Conservation (phyloP, 2,797 vertebrate genomes). For the Holocentrus rufus region DNA sequence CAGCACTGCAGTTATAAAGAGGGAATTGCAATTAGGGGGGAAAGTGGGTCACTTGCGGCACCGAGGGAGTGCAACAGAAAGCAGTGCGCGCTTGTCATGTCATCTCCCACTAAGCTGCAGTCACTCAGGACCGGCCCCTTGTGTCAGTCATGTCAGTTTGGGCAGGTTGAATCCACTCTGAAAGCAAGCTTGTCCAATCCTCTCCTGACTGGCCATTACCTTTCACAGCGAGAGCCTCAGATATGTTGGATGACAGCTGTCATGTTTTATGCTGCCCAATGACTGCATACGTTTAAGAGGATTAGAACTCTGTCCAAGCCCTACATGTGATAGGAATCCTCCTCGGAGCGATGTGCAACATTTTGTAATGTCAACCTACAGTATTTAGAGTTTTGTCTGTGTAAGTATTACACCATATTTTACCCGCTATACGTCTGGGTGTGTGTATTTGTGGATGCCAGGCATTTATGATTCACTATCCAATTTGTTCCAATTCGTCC, state of each 20-base stretch:
- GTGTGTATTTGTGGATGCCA: not conserved
- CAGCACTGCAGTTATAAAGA: conserved; percentile 57
- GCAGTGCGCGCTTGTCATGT: conserved; percentile 66
- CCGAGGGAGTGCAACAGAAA: conserved; percentile 59
- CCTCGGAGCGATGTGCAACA: not conserved
- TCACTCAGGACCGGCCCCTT: conserved; percentile 50
- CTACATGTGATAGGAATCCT: conserved; percentile 26
- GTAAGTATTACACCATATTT: not conserved
- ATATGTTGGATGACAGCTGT: conserved; percentile 56
- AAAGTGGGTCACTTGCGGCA: conserved; percentile 68
- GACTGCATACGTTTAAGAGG: conserved; percentile 37
- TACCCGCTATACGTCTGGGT: not conserved
- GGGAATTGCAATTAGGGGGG: conserved; percentile 63
- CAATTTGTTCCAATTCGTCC: conserved; percentile 32
- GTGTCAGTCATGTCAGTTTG: conserved; percentile 45
- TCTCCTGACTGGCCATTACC: conserved; percentile 45
- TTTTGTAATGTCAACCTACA: conserved; percentile 4
- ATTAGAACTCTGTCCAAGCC: conserved; percentile 37
- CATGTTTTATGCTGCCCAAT: conserved; percentile 35
- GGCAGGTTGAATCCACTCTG: conserved; percentile 52
- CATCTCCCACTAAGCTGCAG: conserved; percentile 64
- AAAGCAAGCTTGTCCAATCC: conserved; percentile 44
- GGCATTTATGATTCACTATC: conserved; percentile 24
- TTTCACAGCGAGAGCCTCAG: conserved; percentile 35
- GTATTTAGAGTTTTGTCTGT: not conserved